Evolutionary conservation across 2,113 vertebrate genomes (phyloP), one percentile per base, ranked within the genome.

Genomic region (Sinocyclocheilus anshuiensis): DNA sequence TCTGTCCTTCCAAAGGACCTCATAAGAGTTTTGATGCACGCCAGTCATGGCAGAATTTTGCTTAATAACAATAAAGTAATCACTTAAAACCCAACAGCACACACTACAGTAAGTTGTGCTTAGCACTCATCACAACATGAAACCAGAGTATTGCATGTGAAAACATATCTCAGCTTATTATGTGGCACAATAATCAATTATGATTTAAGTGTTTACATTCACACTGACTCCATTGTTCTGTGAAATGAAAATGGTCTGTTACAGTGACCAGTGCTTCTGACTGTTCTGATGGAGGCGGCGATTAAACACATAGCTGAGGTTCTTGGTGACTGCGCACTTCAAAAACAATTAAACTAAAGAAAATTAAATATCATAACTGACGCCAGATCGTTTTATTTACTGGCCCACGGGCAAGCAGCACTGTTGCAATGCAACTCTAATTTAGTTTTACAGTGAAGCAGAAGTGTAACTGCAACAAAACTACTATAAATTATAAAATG

Each of bases 321-420:
- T 33, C 8, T 78, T 36, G 24, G 18, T 79, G 77, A 36, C 18
- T 13, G 53, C 29, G 8, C 77, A 39, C 48, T 55, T 77, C 39
- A 74, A 77, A 77, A 55, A 33, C 76, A 77, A 77, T 79, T 79
- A 45, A 45, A 74, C 20, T n/a, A 74, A 74, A 74, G 71, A 59
- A 79, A 59, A 59, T 59, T 2, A 39, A 39, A 20, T 22, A n/a
- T 20, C 8, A 77, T 55, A 22, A 33, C 24, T 16, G 29, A 13
- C 7, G 39, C 20, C 71, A 74, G 71, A 74, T 74, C 39, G 3
- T 74, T 57, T 74, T 45, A 12, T 74, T 74, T 45, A 39, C 69
- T 12, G 36, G 10, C 18, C 20, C 36, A 72, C 10, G 36, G 10
- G 42, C 20, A 74, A 36, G n/a, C 9, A 22, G 36, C 20, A 74